Base-by-base conservation (phyloP, 1,140 invertebrate species). In the Arctopsyche grandis region DNA sequence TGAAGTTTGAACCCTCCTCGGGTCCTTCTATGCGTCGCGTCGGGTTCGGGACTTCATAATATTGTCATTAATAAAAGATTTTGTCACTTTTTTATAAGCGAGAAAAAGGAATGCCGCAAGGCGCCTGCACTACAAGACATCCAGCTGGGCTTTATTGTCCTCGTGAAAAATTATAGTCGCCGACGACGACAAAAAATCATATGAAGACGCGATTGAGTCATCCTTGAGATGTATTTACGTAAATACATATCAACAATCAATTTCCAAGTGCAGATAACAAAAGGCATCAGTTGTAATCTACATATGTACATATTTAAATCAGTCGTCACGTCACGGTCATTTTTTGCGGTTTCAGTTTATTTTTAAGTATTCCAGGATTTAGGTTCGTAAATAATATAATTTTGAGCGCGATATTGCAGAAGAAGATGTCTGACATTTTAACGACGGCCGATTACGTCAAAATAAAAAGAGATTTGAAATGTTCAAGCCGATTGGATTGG, bases 1-100 rank as follows among this genome's bases (percentile, higher is more conserved):
- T 26, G 12, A 12, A 63, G 7, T 26, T 38, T 38, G n/a, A 43
- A 24, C 22, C 21, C 9, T n/a, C n/a, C n/a, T 66, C 56, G 74
- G 29, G 70, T 19, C 70, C 3, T 1, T 16, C 48, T 52, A 52
- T 52, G 10, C 4, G 10, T 52, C 48, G 26, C n/a, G 26, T 29
- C 10, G 21, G 24, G 14, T 12, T 16, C 69, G 5, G 38, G 74
- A 76, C 74, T 76, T 76, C 74, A 76, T 76, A 76, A 76, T 76
- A 76, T 76, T 76, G 74, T 76, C 74, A 76, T 76, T 76, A 76
- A 76, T 76, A 76, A 76, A 76, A 76, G 74, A 76, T 76, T 76
- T 76, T 76, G 74, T 76, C 74, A 76, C 74, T 76, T 76, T 76
- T 76, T 76, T 76, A 52, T 76, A 19, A 1, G 9, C 38, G 74